Evolutionary conservation across 2,797 vertebrate genomes (phyloP), one percentile per base, ranked within the genome.

Genomic region (Epinephelus awoara): DNA sequence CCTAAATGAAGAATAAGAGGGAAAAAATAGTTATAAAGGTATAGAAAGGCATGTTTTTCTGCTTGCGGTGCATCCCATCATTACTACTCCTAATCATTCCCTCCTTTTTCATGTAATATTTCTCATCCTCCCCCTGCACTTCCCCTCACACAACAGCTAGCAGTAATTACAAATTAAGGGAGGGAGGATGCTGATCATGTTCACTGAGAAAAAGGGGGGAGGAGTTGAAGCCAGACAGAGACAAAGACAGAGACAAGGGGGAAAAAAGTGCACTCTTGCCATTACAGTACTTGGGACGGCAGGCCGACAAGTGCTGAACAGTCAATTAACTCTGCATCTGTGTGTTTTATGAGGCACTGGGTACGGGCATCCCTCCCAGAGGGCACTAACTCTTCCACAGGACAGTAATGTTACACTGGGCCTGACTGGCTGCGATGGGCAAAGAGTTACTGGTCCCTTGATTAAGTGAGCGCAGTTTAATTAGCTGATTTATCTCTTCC

Each of bases 271-370:
- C 76, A 93, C 95, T 96, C 94, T 92, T 94, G 92, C 96, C 96
- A 95, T 97, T 97, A 96, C 94, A 76, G 64, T 84, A 77, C 74
- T 80, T 92, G 93, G 94, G 96, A 96, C 95, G 94, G 96, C 96
- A 94, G 96, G 94, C 94, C 90, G 95, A 96, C 90, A 95, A 96
- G 96, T 95, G 95, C 96, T 96, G 95, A 95, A 96, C 97, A 98
- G 96, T 97, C 97, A 97, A 97, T 99, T 98, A 99, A 98, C 97
- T 96, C 96, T 96, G 96, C 98, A 97, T 98, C 97, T 98, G 97
- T 97, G 97, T 97, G 97, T 96, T 98, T 99, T 98, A 98, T 96
- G 96, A 97, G 95, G 96, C 95, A 77, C 89, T 63, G 93, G 89
- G 91, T 96, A 95, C 92, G 90, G 86, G 82, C 96, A 88, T 70